Percentiles rank a stretch among this genome's conserved stretches.
Conservation (phyloP, 2,797 vertebrate species). For the Pygocentrus nattereri region DNA sequence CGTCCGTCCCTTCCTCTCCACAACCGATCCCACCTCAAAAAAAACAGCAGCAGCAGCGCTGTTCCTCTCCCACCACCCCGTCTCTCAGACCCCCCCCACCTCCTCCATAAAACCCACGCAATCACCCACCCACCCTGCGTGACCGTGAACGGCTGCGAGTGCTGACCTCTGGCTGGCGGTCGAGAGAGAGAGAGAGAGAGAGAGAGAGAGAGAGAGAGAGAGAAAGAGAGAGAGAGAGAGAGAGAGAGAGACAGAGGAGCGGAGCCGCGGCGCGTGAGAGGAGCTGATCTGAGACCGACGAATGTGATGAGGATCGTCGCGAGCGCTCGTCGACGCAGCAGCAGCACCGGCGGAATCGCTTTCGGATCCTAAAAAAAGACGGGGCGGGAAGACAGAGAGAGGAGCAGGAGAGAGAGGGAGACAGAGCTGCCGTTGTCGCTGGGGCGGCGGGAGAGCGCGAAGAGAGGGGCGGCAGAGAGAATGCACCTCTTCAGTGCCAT, state of each 20-base stretch:
- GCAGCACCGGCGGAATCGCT: conserved; percentile 66
- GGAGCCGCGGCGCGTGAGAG: not conserved
- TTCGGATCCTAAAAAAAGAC: conserved; percentile 50
- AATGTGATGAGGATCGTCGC: conserved; percentile 79
- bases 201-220: not conserved
- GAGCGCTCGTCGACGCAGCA: conserved; percentile 66
- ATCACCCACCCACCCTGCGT: not conserved
- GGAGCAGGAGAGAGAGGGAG: not conserved
- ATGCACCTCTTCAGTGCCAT: conserved; percentile 83
- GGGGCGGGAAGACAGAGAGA: not conserved
- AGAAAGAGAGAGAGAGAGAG: conserved; percentile 4
- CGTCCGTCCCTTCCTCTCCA: not conserved
- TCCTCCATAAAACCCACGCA: too few species aligned
- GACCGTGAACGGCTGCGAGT: not conserved
- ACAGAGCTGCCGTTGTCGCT: not conserved
- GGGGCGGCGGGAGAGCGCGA: conserved; percentile 18
- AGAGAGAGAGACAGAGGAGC: not conserved
- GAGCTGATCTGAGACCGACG: not conserved
- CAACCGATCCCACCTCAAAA: not conserved
- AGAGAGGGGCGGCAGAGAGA: conserved; percentile 24
- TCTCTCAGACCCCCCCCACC: not conserved
- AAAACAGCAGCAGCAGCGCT: not conserved
- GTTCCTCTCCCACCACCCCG: not conserved
- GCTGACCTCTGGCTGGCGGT: conserved; percentile 2
- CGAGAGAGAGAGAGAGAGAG: not conserved